Evolutionary conservation across 1,140 invertebrate species (phyloP), one percentile per base, ranked within the genome.

Genomic region (Cardiocondyla obscurior): DNA sequence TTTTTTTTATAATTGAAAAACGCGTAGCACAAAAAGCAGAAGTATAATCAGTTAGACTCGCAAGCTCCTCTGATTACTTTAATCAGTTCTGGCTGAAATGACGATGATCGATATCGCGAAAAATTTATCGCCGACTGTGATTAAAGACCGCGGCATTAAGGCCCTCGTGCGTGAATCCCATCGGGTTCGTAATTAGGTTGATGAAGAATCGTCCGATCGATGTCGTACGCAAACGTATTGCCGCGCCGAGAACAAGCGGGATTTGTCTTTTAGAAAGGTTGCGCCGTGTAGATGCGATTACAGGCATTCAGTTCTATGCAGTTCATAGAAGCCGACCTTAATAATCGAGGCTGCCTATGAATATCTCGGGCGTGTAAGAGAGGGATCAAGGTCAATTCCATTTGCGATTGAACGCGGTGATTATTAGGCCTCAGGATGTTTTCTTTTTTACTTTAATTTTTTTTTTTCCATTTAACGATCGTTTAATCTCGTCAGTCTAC

Each of bases 311-410:
- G 42, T 74, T 86, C 39, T 62, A 42, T 33, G 44, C 69, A 58
- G 19, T 82, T 85, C 72, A 85, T 79, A 79, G 86, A 85, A 85
- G 44, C 53, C 49, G 85, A 49, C 83, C 79, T 87, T 77, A 82
- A 85, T 87, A 77, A 87, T 82, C 83, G 58, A 88, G 77, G 49
- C 53, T 72, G 46, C 53, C 76, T 87, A 87, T 87, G 86, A 87
- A 82, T 88, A 85, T 58, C 51, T 82, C 60, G 33, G 28, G 42
- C 64, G 19, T 77, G 46, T 44, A 51, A 16, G 22, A 73, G 77
- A 57, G 62, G 49, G 83, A 87, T 85, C 83, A 88, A 88, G 87
- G 87, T 85, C 83, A 62, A 79, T 79, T 57, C 51, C 72, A 85
- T 82, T 76, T 51, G 28, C 49, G 74, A 88, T 88, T 64, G 49